Evolutionary conservation across 2,797 vertebrate species (phyloP).

Genomic region (Rhinogobio ventralis): DNA sequence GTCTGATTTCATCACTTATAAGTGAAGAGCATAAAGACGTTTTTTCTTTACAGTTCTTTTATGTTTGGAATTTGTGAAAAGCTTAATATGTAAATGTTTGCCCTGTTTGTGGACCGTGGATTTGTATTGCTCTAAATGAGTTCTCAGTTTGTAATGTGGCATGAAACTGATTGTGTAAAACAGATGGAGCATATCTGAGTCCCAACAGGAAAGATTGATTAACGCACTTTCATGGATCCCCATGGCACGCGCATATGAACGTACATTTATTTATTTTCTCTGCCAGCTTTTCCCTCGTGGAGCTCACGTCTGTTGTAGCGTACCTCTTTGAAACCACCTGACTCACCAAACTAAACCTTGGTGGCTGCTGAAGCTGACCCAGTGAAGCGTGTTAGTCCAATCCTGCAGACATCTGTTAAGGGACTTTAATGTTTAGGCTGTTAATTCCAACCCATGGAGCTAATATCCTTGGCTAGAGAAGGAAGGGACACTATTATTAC

Average conservation of each 20-base stretch:
- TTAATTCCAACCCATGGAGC: constrained; percentile 47
- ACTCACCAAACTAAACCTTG: constrained; percentile 39
- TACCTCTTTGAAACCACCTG: constrained; percentile 32
- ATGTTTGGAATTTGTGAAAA: background rate
- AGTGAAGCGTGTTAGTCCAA: constrained; percentile 51
- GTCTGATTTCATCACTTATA: background rate
- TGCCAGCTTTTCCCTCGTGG: background rate
- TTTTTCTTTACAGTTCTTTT: no score
- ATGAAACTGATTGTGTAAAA: constrained; percentile 36
- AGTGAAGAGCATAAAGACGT: background rate
- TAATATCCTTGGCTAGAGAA: constrained; percentile 31
- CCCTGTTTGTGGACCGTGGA: background rate
- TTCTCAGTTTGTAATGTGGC: constrained; percentile 6
- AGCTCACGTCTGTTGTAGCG: constrained; percentile 16
- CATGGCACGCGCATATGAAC: background rate
- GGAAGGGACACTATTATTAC: background rate
- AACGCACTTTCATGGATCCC: constrained; percentile 24
- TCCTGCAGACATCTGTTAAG: constrained; percentile 54
- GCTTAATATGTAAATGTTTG: background rate
- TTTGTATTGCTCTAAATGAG: constrained; percentile 6
- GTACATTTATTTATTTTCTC: constrained; percentile 6
- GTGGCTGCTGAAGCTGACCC: constrained; percentile 35
- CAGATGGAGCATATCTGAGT: constrained; percentile 33
- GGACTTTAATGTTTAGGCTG: constrained; percentile 49
- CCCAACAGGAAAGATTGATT: constrained; percentile 32